These are phyloP conservation scores for Apteryx owenii DNA, from an alignment of 2,113 vertebrate species.

Conservation along the genomic window DNA sequence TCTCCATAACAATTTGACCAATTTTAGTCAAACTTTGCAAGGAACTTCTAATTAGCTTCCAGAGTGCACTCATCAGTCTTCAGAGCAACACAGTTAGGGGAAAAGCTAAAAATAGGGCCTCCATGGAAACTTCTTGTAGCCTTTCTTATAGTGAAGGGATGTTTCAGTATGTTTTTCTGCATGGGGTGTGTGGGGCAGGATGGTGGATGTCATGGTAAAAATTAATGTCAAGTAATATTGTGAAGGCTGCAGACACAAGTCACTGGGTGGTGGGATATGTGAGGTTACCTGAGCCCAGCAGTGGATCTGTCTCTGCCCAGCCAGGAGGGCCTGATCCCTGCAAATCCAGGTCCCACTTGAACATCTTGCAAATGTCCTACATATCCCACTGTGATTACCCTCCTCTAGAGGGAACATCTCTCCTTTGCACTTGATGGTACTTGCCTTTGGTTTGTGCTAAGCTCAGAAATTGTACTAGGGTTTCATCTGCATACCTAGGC, in stretches of 20 bases:
- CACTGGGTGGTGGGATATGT: no score
- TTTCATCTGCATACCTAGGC: no score
- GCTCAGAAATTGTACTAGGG: no score
- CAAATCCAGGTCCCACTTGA: neutral
- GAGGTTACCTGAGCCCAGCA: neutral
- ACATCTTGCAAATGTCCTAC: neutral
- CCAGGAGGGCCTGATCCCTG: neutral
- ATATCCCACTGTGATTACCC: neutral
- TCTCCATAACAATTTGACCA: neutral
- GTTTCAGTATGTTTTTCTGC: neutral
- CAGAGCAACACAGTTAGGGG: neutral
- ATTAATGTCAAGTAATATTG: neutral
- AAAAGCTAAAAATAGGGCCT: neutral
- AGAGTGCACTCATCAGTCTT: neutral
- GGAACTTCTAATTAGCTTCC: neutral
- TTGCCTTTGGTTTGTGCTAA: neutral
- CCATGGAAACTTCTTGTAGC: neutral
- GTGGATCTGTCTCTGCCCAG: neutral
- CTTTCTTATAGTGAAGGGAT: neutral
- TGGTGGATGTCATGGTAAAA: neutral
- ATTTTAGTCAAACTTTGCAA: neutral
- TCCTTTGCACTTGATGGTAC: fast-evolving
- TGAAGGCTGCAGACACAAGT: neutral
- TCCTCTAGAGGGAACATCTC: neutral
- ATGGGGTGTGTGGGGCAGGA: neutral